These are phyloP conservation scores for Vipera latastei DNA, from an alignment of 2,797 vertebrate genomes.

Conservation along the genomic window DNA sequence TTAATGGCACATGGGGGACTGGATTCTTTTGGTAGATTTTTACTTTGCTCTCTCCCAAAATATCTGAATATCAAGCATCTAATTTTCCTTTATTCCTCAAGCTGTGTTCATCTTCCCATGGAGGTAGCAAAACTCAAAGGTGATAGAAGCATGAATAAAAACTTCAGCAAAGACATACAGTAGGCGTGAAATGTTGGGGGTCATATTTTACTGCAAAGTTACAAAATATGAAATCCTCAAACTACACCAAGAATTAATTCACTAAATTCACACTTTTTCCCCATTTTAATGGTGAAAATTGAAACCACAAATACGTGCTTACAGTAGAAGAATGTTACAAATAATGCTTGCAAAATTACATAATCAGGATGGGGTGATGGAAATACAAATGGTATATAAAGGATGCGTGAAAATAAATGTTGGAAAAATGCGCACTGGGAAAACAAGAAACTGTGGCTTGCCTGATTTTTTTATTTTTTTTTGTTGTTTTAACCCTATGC, in stretches of 20 bases:
- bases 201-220: background rate
- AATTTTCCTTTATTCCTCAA: background rate
- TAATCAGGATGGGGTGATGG: background rate
- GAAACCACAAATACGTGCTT: background rate
- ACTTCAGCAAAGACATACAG: background rate
- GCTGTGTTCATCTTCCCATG: background rate
- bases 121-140: background rate
- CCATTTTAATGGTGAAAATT: background rate
- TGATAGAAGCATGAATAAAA: background rate
- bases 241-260: background rate
- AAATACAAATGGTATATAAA: too few species aligned
- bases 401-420: too few species aligned
- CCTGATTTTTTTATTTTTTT: too few species aligned
- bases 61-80: constrained; percentile 8
- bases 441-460: too few species aligned
- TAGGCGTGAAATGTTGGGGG: background rate
- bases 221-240: background rate
- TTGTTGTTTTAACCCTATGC: too few species aligned
- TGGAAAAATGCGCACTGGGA: too few species aligned
- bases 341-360: background rate
- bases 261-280: background rate
- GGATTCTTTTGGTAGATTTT: background rate
- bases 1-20: background rate
- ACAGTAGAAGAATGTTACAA: background rate
- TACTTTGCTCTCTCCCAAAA: background rate